Evolutionary conservation across 2,888 invertebrate genomes (phyloP), one percentile per base, ranked within the genome.

Genomic region (Stramonita haemastoma): DNA sequence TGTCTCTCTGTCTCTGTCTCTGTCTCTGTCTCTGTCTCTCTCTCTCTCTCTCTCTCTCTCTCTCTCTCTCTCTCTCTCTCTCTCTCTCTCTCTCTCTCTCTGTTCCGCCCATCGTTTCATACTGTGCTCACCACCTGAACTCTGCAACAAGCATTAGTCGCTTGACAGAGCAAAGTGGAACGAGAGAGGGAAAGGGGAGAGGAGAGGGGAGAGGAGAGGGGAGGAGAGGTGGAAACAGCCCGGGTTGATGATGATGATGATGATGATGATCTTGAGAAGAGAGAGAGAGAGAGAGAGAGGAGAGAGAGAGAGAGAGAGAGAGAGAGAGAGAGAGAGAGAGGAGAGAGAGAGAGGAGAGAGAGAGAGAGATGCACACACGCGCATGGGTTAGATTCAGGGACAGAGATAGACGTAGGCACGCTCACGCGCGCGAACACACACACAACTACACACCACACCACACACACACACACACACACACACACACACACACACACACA

Each of bases 51-150:
- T 85, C 46, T 85, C 46, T 46, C 46, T 46, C 46, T 26, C 83
- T 83, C 34, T 32, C 83, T 87, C 87, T 87, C 87, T 87, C 87
- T 87, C 87, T 87, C 89, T 88, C 83, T 32, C 32, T 83, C 86
- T 86, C 86, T 86, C 46, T 46, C 46, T 46, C 46, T 46, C 46
- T 46, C 46, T 46, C 46, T 46, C 46, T 46, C 46, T 2, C 46
- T 46, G 46, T 46, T 46, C 46, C 46, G 46, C 46, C 46, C 46
- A 46, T 46, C 8, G 4, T 46, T 46, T 46, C 46, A 46, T 46
- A 8, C 46, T 77, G 46, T 87, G 46, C 34, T 89, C 89, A 36
- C 89, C 66, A 66, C 66, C 66, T 66, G 66, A 26, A 22, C 15
- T 66, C 66, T 66, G 66, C 66, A 66, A 66, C 66, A 26, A 66